Evolutionary conservation across 2,797 vertebrate genomes (phyloP), one percentile per base, ranked within the genome.

Genomic region (Characodon lateralis): DNA sequence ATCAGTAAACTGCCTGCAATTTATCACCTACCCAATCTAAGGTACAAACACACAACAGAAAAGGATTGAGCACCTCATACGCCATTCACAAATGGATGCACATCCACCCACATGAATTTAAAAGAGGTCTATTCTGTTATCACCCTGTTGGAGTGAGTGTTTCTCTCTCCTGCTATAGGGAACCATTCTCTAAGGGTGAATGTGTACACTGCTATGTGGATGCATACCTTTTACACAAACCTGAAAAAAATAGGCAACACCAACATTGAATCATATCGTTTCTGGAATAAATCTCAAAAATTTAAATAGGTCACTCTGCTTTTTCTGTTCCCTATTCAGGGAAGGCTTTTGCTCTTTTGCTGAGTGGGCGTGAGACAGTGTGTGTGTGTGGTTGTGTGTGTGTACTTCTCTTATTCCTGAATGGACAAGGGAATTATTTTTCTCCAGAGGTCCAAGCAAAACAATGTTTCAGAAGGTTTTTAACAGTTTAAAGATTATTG

Each of bases 341-440:
- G 26, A 46, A 80, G 35, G 73, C 50, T 88, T 89, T 81, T 89
- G 87, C 84, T 82, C 46, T 88, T 89, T 81, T 89, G 88, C 83
- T 84, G 82, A 86, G 75, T 71, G 56, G 56, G 59, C 77, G 70
- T 78, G 68, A 73, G 63, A 78, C 74, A 76, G 18, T 84, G 73
- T 35, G 35, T 35, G 35, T 35, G 35, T 35, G 35, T 31, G 31
- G 31, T 31, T 72, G 50, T 79, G 39, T 85, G 65, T n/a, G 61
- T 75, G 26, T 76, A 43, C 53, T 43, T 82, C 55, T 74, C 28
- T 53, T 73, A 79, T 82, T 76, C 65, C 66, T 12, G 69, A 71
- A 18, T 84, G 76, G 35, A 82, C 68, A 69, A 48, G 69, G 35
- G n/a, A 59, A 28, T 28, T 9, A 72, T 73, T 55, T 35, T 53